Percentiles rank a stretch among this genome's conserved stretches.
Conservation (phyloP, 1,140 invertebrate species). For the Andricus grossulariae region DNA sequence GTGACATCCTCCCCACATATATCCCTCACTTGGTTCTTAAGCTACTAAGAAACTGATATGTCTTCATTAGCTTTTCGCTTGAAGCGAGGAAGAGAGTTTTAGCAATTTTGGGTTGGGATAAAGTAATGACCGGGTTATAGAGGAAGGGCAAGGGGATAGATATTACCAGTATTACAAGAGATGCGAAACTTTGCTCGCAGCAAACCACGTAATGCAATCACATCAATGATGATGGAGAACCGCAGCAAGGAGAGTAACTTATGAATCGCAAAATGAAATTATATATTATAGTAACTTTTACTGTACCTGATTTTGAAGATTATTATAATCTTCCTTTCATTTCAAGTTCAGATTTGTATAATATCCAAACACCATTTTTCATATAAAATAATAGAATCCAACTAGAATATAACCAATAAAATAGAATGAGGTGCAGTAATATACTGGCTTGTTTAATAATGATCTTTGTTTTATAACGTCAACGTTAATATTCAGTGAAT, state of each 20-base stretch:
- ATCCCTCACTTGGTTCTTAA: background rate
- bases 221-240: background rate
- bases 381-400: too few species aligned
- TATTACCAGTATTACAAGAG: background rate
- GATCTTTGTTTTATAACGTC: too few species aligned
- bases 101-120: background rate
- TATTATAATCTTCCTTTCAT: too few species aligned
- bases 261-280: background rate
- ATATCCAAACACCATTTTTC: too few species aligned
- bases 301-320: too few species aligned
- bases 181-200: slow-evolving; percentile 3
- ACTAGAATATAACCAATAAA: too few species aligned
- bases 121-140: background rate
- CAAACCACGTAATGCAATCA: background rate
- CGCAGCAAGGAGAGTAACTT: background rate
- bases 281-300: background rate
- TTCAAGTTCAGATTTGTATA: too few species aligned
- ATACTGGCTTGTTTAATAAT: too few species aligned
- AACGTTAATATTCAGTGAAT: too few species aligned
- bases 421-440: too few species aligned
- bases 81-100: background rate
- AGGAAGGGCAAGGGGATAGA: background rate
- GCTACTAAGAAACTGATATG: background rate
- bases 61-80: background rate
- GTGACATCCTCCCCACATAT: too few species aligned